These are phyloP conservation scores for Ochropleura leucogaster DNA, from an alignment of 2,888 invertebrate species.

Conservation along the genomic window DNA sequence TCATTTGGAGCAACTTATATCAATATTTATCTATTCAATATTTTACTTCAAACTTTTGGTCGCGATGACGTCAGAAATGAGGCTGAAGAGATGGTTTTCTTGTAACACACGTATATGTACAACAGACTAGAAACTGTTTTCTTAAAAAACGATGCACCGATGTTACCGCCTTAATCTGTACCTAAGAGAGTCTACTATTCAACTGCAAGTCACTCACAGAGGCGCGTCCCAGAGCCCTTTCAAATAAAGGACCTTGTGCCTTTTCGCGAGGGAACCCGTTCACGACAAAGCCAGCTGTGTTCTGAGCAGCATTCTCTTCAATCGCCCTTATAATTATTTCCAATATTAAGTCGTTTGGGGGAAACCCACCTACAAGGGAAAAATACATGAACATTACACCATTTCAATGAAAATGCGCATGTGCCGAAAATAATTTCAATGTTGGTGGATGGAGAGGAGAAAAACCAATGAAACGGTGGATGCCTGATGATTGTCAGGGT, in stretches of 20 bases:
- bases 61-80: no score
- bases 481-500: not conserved
- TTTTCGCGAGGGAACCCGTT: constrained; percentile 98
- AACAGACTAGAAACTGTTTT: not conserved
- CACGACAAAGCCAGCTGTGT: constrained; percentile 95
- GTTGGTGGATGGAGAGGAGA: not conserved
- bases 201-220: constrained; percentile 71
- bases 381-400: not conserved
- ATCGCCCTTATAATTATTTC: constrained; percentile 97
- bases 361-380: constrained; percentile 91
- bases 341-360: constrained; percentile 96
- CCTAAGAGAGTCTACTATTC: not conserved
- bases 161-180: not conserved
- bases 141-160: not conserved
- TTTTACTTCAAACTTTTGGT: no score
- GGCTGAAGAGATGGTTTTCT: no score
- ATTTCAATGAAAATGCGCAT: not conserved
- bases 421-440: not conserved
- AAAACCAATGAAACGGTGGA: not conserved
- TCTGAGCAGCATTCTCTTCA: constrained; percentile 86
- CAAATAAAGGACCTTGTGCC: constrained; percentile 96
- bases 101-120: no score
- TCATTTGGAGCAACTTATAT: no score
- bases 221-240: constrained; percentile 92
- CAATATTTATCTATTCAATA: no score